Percentiles rank a stretch among this genome's conserved stretches.
These are phyloP conservation scores for Conus ventricosus DNA, from an alignment of 1,140 invertebrate genomes.

Conservation along the genomic window DNA sequence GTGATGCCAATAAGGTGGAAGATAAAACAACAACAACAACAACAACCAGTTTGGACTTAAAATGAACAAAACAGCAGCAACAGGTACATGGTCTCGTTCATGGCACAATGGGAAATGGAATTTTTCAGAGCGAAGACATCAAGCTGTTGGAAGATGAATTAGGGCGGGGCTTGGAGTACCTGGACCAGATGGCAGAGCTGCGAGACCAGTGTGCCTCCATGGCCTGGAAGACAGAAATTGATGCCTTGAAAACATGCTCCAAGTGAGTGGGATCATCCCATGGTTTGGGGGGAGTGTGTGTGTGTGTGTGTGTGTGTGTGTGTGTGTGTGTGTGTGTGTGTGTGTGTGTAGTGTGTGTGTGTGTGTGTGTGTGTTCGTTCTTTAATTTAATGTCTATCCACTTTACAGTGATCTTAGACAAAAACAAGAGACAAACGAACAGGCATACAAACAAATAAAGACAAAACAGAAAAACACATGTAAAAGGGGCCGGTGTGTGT, in stretches of 20 bases:
- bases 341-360: not conserved
- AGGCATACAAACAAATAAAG: too few relatives aligned
- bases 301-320: slow-evolving; percentile 6
- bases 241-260: slow-evolving; percentile 56
- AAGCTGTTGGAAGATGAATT: slow-evolving; percentile 69
- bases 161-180: slow-evolving; percentile 59
- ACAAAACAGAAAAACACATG: too few relatives aligned
- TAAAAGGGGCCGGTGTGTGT: too few relatives aligned
- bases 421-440: too few relatives aligned
- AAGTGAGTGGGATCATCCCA: slow-evolving; percentile 40
- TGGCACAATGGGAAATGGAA: too few relatives aligned
- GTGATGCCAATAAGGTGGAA: too few relatives aligned
- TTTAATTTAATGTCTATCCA: too few relatives aligned
- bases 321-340: slow-evolving; percentile 18
- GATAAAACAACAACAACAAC: too few relatives aligned
- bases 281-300: not conserved
- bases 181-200: slow-evolving; percentile 68
- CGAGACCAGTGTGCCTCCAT: slow-evolving; percentile 71
- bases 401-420: too few relatives aligned
- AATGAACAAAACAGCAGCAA: too few relatives aligned
- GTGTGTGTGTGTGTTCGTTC: slow-evolving; percentile 18
- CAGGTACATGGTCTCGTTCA: too few relatives aligned
- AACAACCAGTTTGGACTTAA: too few relatives aligned
- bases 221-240: slow-evolving; percentile 65
- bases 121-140: slow-evolving; percentile 72